Evolutionary conservation across 2,888 invertebrate species (phyloP), one percentile per base, ranked within the genome.

Genomic region (Sinopyrophorus schimmeli): DNA sequence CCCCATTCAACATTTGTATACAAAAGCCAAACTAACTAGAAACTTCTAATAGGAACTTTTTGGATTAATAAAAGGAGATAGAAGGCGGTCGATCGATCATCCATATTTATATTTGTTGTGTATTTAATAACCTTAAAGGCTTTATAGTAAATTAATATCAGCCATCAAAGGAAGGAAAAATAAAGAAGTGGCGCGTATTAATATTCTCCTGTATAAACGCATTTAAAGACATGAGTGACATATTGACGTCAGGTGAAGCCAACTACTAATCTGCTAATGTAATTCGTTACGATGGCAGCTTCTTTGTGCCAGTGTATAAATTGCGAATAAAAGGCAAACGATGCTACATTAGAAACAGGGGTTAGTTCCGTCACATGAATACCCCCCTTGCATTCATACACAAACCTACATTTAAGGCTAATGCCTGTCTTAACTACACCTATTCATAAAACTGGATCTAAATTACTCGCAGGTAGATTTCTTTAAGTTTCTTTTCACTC

Each of bases 201-300:
- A 28, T 44, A 37, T 37, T 37, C 3, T 21, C 37, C 12, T 30
- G 30, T 37, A 34, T 35, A 37, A 44, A 30, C 44, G 37, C 10
- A 28, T 5, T 7, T n/a, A 18, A 14, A 27, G 50, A 52, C 47
- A 49, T 44, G 54, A 59, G 57, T 64, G 62, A 63, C 62, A 63
- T 64, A 64, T 67, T 62, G 66, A 65, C 63, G 62, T 67, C 66
- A 66, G 64, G 64, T 66, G 65, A 58, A 60, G 59, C 58, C 56
- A 58, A 59, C 56, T 61, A 63, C 69, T 71, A 71, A 72, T 70
- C 71, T 68, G 63, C 64, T 70, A 70, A 70, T 70, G 69, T 62
- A 66, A 72, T 72, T 70, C 69, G 69, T 72, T 67, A 68, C 64
- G 63, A 65, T 70, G 71, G 69, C 71, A 69, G 60, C 57, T 59